A percentile compares a stretch with the other conserved stretches of the same genome.
phyloP scores from a whole-genome alignment of 37 sponge, comb jelly and placozoan genomes.

The Aphrocallistes beatrix region DNA sequence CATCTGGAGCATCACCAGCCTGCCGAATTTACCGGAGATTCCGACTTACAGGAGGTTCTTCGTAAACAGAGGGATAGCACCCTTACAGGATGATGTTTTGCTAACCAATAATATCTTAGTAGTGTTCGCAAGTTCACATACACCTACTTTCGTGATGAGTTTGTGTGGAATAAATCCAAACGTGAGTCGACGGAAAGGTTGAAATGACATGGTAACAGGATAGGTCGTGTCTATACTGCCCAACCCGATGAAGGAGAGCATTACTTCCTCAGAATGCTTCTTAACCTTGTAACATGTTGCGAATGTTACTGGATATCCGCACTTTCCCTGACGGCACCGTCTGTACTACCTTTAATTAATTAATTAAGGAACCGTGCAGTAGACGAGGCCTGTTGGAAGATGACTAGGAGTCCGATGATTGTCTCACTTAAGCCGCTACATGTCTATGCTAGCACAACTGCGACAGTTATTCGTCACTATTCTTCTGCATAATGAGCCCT shows the following conservation, averaged over 20 bases:
- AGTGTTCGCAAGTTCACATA: not conserved
- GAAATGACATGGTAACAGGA: not conserved
- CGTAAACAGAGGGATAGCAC: not conserved
- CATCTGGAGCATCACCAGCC: not conserved
- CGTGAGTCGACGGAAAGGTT: not conserved
- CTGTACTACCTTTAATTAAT: not conserved
- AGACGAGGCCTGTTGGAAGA: constrained; percentile 18
- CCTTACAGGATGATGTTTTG: not conserved
- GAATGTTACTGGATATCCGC: not conserved
- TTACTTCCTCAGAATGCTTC: not conserved
- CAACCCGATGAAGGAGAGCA: not conserved
- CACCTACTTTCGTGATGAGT: not conserved
- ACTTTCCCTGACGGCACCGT: constrained; percentile 27
- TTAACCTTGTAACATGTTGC: not conserved
- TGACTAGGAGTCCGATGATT: constrained; percentile 17
- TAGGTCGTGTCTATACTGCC: not conserved
- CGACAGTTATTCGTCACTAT: not conserved
- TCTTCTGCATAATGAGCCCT: not conserved
- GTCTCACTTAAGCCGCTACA: constrained; percentile 16
- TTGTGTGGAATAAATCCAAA: not conserved
- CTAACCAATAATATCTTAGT: not conserved
- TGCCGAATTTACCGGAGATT: not conserved
- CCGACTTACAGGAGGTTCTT: not conserved
- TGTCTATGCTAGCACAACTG: not conserved
- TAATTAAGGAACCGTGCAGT: constrained; percentile 18